Conservation (phyloP, 2,797 vertebrate species). For the Anisognathus igniventris region DNA sequence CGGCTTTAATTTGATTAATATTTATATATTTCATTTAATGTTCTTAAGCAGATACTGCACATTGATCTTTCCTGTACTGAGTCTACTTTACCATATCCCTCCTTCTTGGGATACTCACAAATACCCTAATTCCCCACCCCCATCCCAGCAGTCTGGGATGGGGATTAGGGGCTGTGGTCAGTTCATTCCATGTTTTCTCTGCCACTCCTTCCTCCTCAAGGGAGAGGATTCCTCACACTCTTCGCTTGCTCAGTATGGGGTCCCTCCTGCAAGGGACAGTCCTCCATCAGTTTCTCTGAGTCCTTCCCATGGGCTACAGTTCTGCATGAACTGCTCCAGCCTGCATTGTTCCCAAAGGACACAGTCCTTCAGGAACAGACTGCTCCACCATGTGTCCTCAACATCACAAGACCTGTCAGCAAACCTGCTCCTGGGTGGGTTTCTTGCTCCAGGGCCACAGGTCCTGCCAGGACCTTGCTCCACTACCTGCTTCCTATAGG, state of each 20-base stretch:
- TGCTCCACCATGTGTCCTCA: not conserved
- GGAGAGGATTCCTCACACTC: not conserved
- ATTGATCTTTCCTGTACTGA: not conserved
- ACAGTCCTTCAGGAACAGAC: not conserved
- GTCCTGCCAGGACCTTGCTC: not conserved
- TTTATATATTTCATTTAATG: not conserved
- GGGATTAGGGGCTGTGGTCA: not conserved
- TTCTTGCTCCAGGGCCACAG: not conserved
- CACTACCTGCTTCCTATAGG: not conserved
- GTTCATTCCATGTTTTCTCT: not conserved
- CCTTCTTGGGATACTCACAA: not conserved
- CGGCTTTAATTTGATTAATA: not conserved
- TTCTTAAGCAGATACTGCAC: not conserved
- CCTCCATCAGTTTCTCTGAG: not conserved
- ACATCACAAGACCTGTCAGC: not conserved
- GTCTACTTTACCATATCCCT: not conserved
- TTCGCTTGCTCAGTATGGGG: not conserved
- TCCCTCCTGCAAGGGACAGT: not conserved
- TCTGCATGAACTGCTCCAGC: not conserved
- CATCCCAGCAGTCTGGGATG: not conserved
- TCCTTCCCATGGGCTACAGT: not conserved
- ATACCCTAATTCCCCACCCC: rapidly evolving
- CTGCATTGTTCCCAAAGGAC: not conserved
- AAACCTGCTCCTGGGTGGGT: rapidly evolving
- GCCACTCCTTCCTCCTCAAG: not conserved